These are phyloP conservation scores for Polyommatus icarus DNA, from an alignment of 2,888 invertebrate genomes.

Conservation along the genomic window DNA sequence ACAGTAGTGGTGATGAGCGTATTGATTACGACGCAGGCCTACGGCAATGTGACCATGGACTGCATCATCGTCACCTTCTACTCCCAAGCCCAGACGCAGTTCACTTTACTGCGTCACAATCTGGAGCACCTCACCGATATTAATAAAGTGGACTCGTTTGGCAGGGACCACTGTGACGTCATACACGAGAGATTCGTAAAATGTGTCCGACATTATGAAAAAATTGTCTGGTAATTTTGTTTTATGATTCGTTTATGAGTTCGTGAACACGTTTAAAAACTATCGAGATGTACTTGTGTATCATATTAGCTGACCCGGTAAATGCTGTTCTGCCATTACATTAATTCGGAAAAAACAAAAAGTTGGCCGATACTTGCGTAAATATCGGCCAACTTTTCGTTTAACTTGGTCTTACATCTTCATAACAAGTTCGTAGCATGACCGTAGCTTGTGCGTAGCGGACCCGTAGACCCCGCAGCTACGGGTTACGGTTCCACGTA, in stretches of 20 bases:
- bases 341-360: too few relatives aligned
- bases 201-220: conserved; percentile 57
- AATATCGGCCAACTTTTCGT: too few relatives aligned
- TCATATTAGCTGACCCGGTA: too few relatives aligned
- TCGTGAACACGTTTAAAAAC: neutral
- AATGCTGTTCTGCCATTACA: too few relatives aligned
- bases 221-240: conserved; percentile 55
- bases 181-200: conserved; percentile 53
- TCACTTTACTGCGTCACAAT: conserved; percentile 59
- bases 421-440: neutral
- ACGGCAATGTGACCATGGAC: conserved; percentile 64
- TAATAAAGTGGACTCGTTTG: conserved; percentile 31
- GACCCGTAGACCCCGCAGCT: neutral
- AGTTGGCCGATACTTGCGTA: too few relatives aligned
- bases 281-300: neutral
- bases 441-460: neutral
- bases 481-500: neutral
- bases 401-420: too few relatives aligned
- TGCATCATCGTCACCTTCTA: conserved; percentile 65
- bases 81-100: conserved; percentile 60
- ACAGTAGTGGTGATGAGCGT: conserved; percentile 55
- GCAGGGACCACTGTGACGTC: conserved; percentile 36
- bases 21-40: conserved; percentile 58
- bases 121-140: conserved; percentile 54
- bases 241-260: neutral